These are phyloP conservation scores for Ditylenchus dipsaci DNA, from an alignment of 1,140 invertebrate species.

Conservation along the genomic window DNA sequence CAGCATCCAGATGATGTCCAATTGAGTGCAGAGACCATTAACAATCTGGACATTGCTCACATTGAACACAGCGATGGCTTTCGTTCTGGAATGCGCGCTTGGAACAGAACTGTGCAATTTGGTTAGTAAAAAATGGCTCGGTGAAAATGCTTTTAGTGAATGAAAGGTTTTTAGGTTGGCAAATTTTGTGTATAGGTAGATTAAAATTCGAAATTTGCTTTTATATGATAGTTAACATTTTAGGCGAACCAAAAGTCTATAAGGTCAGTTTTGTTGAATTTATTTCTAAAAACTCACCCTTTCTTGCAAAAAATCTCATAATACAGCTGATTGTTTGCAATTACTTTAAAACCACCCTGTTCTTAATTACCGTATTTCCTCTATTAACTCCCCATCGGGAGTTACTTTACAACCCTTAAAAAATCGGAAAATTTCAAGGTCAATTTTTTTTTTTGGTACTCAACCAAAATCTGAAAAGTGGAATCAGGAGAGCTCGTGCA, in stretches of 20 bases:
- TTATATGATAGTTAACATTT: too few species aligned
- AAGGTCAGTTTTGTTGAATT: constrained; percentile 6
- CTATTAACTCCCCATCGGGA: too few species aligned
- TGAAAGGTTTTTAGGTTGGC: constrained; percentile 59
- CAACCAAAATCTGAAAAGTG: too few species aligned
- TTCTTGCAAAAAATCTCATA: too few species aligned
- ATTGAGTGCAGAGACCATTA: constrained; percentile 74
- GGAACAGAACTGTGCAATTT: constrained; percentile 88
- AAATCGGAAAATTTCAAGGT: too few species aligned
- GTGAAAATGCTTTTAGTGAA: neutral
- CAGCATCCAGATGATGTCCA: constrained; percentile 57
- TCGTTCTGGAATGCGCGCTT: constrained; percentile 73
- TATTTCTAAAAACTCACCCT: too few species aligned
- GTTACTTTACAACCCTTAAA: too few species aligned
- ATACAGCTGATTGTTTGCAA: too few species aligned
- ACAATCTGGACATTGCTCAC: constrained; percentile 54
- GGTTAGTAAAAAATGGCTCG: constrained; percentile 67
- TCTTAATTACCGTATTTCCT: too few species aligned
- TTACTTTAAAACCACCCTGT: too few species aligned
- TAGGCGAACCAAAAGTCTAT: neutral
- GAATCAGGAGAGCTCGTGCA: too few species aligned
- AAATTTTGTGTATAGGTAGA: constrained; percentile 76
- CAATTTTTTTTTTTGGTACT: too few species aligned
- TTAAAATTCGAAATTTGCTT: constrained; percentile 67
- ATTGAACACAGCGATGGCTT: constrained; percentile 54